These are phyloP conservation scores for Sussaba pulchella DNA, from an alignment of 2,888 invertebrate species.

Conservation along the genomic window DNA sequence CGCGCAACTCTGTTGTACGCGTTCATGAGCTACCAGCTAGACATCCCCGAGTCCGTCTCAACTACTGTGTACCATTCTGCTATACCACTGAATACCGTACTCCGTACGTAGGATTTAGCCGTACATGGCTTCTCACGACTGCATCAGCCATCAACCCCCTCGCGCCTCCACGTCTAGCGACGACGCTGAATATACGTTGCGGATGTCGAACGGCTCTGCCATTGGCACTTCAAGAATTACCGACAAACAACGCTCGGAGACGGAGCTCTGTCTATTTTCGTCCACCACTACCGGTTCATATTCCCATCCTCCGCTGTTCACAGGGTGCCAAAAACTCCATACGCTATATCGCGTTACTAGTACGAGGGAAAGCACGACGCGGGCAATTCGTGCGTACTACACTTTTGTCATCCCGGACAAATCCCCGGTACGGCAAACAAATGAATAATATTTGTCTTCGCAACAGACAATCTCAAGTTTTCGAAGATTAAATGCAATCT, in stretches of 20 bases:
- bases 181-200: not conserved
- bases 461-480: not conserved
- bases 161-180: conserved; percentile 25
- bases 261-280: not conserved
- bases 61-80: conserved; percentile 54
- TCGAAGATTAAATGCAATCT: conserved; percentile 13
- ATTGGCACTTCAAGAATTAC: conserved; percentile 16
- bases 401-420: conserved; percentile 23
- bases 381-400: not conserved
- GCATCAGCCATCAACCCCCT: conserved; percentile 49
- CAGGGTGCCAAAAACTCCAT: not conserved
- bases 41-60: conserved; percentile 58
- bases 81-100: conserved; percentile 18
- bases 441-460: conserved; percentile 37
- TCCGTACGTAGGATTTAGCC: conserved; percentile 44
- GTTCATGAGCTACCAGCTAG: conserved; percentile 49
- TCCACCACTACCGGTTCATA: not conserved
- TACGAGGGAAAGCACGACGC: not conserved
- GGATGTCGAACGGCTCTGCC: not conserved
- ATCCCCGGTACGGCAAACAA: conserved; percentile 30
- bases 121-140: conserved; percentile 57
- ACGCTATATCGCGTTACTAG: not conserved
- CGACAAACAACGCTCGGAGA: not conserved
- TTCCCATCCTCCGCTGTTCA: not conserved
- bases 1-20: conserved; percentile 54